phyloP scores from a whole-genome alignment of 2,797 vertebrate species.

The Otolemur crassicaudatus region DNA sequence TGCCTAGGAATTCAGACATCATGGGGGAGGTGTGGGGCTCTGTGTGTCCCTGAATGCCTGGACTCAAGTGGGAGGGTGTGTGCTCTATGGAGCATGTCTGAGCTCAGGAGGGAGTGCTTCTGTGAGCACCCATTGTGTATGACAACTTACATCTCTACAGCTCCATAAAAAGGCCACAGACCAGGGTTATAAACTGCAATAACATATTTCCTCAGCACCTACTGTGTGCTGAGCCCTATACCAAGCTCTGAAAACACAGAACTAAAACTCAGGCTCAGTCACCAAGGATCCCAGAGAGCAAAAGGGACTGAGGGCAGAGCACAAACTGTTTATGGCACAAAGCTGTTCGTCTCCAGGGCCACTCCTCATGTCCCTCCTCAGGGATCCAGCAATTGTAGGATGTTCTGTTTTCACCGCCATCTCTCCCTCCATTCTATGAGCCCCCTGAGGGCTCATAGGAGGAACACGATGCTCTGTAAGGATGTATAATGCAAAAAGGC shows the following conservation, averaged over 20 bases:
- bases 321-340: no score
- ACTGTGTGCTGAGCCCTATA: background rate
- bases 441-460: background rate
- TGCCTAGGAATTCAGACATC: constrained; percentile 74
- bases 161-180: background rate
- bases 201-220: background rate
- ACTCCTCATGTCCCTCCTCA: background rate
- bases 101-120: background rate
- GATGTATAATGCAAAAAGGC: background rate
- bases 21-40: background rate
- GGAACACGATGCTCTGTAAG: background rate
- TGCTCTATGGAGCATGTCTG: background rate
- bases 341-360: background rate
- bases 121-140: background rate
- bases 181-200: background rate
- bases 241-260: background rate
- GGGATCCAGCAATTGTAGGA: background rate
- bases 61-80: constrained; percentile 5
- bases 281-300: background rate
- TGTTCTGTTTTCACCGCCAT: background rate
- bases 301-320: background rate
- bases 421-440: background rate
- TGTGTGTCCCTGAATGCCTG: constrained; percentile 39
- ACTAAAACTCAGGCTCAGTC: background rate
- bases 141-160: background rate